Percentiles rank a stretch among this genome's conserved stretches.
These are phyloP conservation scores for Clarias pachynema DNA, from an alignment of 2,797 vertebrate species.

Conservation along the genomic window DNA sequence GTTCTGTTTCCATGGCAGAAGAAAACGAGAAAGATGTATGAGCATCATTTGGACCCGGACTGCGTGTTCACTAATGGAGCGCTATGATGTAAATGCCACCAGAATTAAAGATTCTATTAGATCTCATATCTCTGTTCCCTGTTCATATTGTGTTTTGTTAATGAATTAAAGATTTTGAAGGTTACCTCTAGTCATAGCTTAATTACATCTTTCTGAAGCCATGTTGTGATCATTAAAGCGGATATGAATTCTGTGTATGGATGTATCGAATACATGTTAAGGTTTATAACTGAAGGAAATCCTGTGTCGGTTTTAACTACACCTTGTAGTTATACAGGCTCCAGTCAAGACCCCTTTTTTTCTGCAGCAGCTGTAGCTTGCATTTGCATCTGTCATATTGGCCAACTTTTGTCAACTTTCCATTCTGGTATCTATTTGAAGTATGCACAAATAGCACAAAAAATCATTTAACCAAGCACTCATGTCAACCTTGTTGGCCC, in stretches of 20 bases:
- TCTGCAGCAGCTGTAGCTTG: neutral
- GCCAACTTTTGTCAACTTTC: slow-evolving; percentile 11
- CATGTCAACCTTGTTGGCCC: slow-evolving; percentile 10
- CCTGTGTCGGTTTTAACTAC: neutral
- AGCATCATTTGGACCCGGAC: slow-evolving; percentile 23
- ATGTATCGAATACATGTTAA: neutral
- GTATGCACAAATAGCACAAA: neutral
- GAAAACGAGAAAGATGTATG: neutral
- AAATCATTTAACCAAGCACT: slow-evolving; percentile 3
- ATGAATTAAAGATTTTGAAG: slow-evolving; percentile 50
- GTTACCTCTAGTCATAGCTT: slow-evolving; percentile 43
- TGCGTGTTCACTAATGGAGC: slow-evolving; percentile 28
- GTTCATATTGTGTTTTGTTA: slow-evolving; percentile 50
- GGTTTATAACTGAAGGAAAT: slow-evolving; percentile 5
- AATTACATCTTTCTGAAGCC: slow-evolving; percentile 44
- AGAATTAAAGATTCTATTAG: slow-evolving; percentile 45
- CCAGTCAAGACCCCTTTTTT: neutral
- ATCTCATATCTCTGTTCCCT: slow-evolving; percentile 43
- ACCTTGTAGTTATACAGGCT: slow-evolving; percentile 1
- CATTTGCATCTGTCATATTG: neutral
- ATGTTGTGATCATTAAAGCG: slow-evolving; percentile 40
- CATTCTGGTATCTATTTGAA: neutral
- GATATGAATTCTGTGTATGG: neutral
- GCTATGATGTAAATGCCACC: slow-evolving; percentile 51
- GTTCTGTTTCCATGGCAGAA: slow-evolving; percentile 22